A percentile compares a stretch with the other conserved stretches of the same genome.
Conservation (phyloP, 2,113 vertebrate species). For the Tetrao urogallus region DNA sequence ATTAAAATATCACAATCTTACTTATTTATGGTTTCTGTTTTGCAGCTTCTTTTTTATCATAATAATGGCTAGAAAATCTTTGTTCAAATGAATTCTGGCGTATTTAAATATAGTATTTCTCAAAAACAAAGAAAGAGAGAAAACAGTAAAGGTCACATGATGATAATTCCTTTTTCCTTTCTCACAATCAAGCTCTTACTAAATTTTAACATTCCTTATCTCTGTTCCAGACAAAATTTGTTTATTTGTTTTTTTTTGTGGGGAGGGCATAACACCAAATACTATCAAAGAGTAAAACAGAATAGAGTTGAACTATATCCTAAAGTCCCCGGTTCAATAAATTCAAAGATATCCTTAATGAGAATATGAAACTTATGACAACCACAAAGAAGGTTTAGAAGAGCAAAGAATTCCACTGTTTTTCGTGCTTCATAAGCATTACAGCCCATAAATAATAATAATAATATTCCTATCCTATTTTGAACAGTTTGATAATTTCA, state of each 20-base stretch:
- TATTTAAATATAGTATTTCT: background rate
- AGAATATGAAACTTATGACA: background rate
- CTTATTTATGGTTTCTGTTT: slow-evolving; percentile 13
- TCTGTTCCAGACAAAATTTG: background rate
- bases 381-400: background rate
- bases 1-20: slow-evolving; percentile 40
- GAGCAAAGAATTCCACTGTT: background rate
- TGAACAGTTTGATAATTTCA: background rate
- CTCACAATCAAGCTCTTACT: background rate
- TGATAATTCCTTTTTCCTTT: slow-evolving; percentile 15
- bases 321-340: background rate
- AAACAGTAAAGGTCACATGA: background rate
- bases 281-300: background rate
- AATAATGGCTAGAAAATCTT: background rate
- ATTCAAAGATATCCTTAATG: background rate
- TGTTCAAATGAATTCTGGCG: background rate
- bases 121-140: background rate
- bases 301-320: background rate
- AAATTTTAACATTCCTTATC: slow-evolving; percentile 5
- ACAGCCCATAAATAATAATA: background rate
- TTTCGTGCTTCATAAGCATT: background rate
- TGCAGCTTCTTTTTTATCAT: background rate
- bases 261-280: background rate
- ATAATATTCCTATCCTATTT: background rate
- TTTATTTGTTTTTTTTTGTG: background rate